Evolutionary conservation across 2,797 vertebrate genomes (phyloP).

Genomic region (Selene dorsalis): DNA sequence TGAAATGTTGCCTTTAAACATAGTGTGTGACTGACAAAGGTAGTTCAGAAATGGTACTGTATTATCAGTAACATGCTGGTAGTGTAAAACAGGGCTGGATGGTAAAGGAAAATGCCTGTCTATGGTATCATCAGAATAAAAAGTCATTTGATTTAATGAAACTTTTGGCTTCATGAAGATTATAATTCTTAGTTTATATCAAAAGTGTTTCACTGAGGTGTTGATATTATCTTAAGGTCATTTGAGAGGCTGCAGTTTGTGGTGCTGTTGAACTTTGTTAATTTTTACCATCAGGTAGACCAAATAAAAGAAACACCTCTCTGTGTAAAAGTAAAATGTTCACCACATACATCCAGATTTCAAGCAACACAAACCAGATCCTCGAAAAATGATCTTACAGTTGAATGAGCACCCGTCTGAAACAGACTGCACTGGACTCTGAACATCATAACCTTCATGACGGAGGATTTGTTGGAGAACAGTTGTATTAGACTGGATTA

Average conservation of each 20-base stretch:
- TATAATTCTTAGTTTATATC: not conserved
- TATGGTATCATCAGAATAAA: not conserved
- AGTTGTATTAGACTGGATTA: not conserved
- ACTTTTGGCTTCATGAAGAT: not conserved
- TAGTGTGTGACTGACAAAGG: no score
- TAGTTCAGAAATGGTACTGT: not conserved
- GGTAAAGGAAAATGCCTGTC: not conserved
- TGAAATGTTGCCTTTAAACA: not conserved
- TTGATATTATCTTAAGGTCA: not conserved
- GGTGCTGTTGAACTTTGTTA: no score
- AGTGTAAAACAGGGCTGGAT: not conserved
- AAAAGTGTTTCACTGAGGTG: not conserved
- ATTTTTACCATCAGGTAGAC: not conserved
- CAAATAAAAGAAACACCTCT: not conserved
- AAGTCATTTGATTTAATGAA: not conserved
- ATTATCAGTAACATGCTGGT: not conserved
- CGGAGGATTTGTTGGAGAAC: no score
- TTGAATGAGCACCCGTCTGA: not conserved
- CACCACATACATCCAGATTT: no score
- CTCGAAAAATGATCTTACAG: not conserved
- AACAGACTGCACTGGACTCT: not conserved
- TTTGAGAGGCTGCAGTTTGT: not conserved
- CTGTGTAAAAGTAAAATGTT: not conserved
- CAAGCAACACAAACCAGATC: not conserved
- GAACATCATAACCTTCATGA: not conserved